Evolutionary conservation across 2,113 vertebrate species (phyloP).

Genomic region (Syngnathus typhle): DNA sequence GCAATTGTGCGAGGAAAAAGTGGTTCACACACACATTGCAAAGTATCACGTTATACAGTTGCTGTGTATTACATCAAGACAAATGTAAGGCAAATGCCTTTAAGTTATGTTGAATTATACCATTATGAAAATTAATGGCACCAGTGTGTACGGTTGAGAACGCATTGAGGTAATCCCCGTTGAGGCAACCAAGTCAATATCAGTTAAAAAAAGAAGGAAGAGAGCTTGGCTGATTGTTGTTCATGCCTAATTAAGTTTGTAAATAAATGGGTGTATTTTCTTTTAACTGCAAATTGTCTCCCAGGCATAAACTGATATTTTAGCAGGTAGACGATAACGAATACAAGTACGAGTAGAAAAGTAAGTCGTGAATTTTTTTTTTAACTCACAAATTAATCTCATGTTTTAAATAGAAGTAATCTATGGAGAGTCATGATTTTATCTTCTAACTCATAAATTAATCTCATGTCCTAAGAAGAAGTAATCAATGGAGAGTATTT

Average conservation of each 20-base stretch:
- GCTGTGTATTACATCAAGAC: background rate
- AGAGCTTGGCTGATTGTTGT: constrained; percentile 44
- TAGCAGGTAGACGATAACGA: constrained; percentile 14
- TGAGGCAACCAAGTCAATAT: constrained; percentile 16
- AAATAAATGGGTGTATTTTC: constrained; percentile 38
- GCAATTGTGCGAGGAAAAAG: background rate
- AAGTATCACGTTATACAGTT: background rate
- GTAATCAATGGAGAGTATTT: no score
- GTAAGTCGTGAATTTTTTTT: background rate
- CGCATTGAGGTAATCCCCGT: constrained; percentile 40
- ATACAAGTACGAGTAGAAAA: constrained; percentile 3
- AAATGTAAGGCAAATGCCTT: background rate
- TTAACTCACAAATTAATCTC: background rate
- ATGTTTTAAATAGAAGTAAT: background rate
- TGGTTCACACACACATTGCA: background rate
- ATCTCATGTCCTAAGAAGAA: no score
- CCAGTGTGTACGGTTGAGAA: constrained; percentile 41
- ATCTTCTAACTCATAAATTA: no score
- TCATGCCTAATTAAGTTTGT: constrained; percentile 56
- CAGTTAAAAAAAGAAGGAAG: constrained; percentile 7
- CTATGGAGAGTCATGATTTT: no score
- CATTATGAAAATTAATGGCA: background rate
- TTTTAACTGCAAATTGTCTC: constrained; percentile 39
- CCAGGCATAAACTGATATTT: constrained; percentile 12
- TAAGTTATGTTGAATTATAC: background rate